A percentile compares a stretch with the other conserved stretches of the same genome.
phyloP scores from a whole-genome alignment of 2,113 vertebrate species.

The Ochotona curzoniae region DNA sequence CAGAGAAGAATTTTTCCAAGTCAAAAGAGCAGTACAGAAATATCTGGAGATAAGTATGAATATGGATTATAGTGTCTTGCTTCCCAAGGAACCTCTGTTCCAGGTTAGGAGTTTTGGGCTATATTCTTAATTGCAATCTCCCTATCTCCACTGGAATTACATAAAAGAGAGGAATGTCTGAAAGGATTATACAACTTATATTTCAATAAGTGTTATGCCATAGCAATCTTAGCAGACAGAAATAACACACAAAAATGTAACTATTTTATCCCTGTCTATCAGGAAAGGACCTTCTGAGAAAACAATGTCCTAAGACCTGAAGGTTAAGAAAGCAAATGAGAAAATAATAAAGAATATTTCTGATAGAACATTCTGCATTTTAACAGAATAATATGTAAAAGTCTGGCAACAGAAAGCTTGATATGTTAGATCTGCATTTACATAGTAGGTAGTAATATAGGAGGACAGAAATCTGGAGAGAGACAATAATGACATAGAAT shows the following conservation, averaged over 20 bases:
- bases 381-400: neutral
- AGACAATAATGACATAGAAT: neutral
- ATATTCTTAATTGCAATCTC: constrained; percentile 9
- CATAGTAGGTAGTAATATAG: fast-evolving
- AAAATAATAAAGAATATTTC: neutral
- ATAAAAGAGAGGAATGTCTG: neutral
- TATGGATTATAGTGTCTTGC: neutral
- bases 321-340: neutral
- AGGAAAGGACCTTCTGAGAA: neutral
- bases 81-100: neutral
- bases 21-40: neutral
- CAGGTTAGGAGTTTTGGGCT: neutral
- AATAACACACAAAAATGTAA: neutral
- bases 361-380: neutral
- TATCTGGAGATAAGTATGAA: neutral
- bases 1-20: neutral
- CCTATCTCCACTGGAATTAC: neutral
- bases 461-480: neutral
- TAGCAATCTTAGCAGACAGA: neutral
- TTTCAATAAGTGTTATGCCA: neutral
- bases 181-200: neutral
- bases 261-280: neutral
- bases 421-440: neutral
- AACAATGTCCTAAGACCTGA: neutral
- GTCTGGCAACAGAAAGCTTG: neutral